phyloP scores from a whole-genome alignment of 2,797 vertebrate species.

The Malacoctenus gilli region DNA sequence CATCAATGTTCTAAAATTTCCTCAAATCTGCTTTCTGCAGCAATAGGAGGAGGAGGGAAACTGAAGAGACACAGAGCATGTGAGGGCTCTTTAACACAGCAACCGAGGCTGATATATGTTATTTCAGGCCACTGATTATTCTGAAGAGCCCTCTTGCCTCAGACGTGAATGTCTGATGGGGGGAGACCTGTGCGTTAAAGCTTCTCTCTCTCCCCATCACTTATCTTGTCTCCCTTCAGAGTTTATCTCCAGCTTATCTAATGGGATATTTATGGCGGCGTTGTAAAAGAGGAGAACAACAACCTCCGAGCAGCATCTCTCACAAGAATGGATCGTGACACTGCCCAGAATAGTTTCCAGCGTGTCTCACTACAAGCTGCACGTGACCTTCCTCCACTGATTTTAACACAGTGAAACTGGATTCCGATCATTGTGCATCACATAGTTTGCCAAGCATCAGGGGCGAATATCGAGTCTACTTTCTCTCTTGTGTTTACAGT shows the following conservation, averaged over 20 bases:
- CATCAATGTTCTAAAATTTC: conserved; percentile 11
- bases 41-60: no score
- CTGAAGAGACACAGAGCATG: no score
- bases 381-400: background rate
- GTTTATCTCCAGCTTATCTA: conserved; percentile 69
- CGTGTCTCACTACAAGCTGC: conserved; percentile 3
- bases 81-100: background rate
- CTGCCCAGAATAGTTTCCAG: conserved; percentile 50
- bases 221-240: conserved; percentile 59
- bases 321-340: conserved; percentile 61
- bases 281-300: conserved; percentile 49
- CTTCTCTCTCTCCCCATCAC: conserved; percentile 31
- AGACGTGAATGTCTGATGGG: conserved; percentile 46
- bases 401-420: conserved; percentile 34
- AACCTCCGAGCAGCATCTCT: conserved; percentile 58
- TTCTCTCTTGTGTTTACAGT: conserved; percentile 12
- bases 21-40: no score
- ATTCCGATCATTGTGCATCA: conserved; percentile 27
- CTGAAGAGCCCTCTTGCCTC: conserved; percentile 38
- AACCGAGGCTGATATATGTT: conserved; percentile 6
- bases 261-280: conserved; percentile 74
- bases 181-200: conserved; percentile 62
- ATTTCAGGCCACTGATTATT: conserved; percentile 32
- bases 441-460: conserved; percentile 6
- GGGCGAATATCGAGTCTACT: conserved; percentile 3